Evolutionary conservation across 2,797 vertebrate genomes (phyloP).

Genomic region (Phoxinus dragarum): DNA sequence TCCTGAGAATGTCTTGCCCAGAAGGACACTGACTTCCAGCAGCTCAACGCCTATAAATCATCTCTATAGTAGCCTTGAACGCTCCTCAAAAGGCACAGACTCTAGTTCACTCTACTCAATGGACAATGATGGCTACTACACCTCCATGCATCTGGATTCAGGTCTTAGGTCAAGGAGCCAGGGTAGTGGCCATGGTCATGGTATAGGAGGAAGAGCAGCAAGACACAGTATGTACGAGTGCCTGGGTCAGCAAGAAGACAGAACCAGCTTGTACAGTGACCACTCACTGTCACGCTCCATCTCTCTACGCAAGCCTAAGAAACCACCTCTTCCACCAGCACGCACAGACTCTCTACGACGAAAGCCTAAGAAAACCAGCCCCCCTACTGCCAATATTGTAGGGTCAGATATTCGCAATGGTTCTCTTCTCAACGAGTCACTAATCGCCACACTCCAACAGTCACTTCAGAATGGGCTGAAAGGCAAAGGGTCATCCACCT

Average conservation of each 20-base stretch:
- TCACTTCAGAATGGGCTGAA: conserved; percentile 89
- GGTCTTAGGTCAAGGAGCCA: conserved; percentile 79
- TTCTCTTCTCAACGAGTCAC: conserved; percentile 86
- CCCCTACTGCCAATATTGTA: conserved; percentile 52
- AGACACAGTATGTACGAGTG: conserved; percentile 90
- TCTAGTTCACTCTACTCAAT: conserved; percentile 87
- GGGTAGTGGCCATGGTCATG: conserved; percentile 72
- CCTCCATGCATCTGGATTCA: conserved; percentile 83
- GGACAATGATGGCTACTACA: conserved; percentile 87
- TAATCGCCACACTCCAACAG: conserved; percentile 93
- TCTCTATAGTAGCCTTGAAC: conserved; percentile 87
- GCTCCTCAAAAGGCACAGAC: conserved; percentile 78
- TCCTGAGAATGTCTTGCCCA: conserved; percentile 77
- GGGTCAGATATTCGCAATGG: conserved; percentile 63
- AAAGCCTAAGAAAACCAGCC: conserved; percentile 75
- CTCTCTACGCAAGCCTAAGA: conserved; percentile 93
- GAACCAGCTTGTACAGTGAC: conserved; percentile 78
- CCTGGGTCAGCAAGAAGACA: conserved; percentile 78
- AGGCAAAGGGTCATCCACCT: conserved; percentile 82
- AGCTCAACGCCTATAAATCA: conserved; percentile 87
- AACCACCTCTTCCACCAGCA: conserved; percentile 90
- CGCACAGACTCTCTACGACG: conserved; percentile 94
- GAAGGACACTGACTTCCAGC: conserved; percentile 80
- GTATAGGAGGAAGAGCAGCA: conserved; percentile 73
- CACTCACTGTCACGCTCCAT: conserved; percentile 88